Evolutionary conservation across 2,797 vertebrate genomes (phyloP), one percentile per base, ranked within the genome.

Genomic region (Amniataba percoides): DNA sequence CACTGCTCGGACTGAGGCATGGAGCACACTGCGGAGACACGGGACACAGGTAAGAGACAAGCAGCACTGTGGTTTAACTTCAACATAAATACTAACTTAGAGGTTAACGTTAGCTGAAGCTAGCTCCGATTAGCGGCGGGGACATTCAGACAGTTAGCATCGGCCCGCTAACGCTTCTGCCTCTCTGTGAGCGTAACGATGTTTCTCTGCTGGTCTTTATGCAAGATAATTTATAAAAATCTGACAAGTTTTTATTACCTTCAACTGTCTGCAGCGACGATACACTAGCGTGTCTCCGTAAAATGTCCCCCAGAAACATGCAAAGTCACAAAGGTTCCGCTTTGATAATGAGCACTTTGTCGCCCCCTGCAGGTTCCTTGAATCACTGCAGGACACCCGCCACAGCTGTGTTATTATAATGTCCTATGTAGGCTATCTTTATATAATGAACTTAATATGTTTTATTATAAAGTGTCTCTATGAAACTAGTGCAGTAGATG

Each of bases 181-280:
- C 57, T 45, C 16, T 31, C 16, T 3, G 3, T 4, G 8, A 7
- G 3, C 55, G 3, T 0, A 52, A 15, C 1, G 0, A 15, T 8
- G 12, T 53, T 9, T 51, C 7, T 31, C 6, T 21, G 4, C 0
- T 16, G 0, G 4, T 3, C 6, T 7, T 12, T 1, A 51, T 5
- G 27, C 13, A 1, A 0, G 1, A 16, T 1, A 13, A 5, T 25
- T 15, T 16, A 0, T 0, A 56, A 10, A 0, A 55, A 70, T 1
- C 0, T 0, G 4, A 19, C 2, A 51, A 46, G 25, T 71, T 85
- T 55, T 31, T 4, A 12, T 87, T 89, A 93, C 91, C 93, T 86
- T 73, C 1, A 57, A 43, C 39, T 73, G 65, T 43, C 56, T 25
- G 5, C 75, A 58, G 72, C 78, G 42, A 66, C 60, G 21, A 48